Conservation (phyloP, 1,140 invertebrate genomes). For the Paraescarpia echinospica region DNA sequence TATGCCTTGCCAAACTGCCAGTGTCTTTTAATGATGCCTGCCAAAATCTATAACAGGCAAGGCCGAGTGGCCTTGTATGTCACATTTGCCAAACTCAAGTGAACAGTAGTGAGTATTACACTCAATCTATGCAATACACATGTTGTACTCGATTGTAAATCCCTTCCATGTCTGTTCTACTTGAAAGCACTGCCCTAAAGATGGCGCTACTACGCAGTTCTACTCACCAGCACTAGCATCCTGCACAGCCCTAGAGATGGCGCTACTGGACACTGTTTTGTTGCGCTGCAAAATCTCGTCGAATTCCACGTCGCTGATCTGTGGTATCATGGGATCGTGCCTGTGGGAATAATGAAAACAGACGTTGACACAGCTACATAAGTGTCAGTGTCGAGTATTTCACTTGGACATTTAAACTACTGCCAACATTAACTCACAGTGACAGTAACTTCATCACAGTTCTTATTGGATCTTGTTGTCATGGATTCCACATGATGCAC, state of each 20-base stretch:
- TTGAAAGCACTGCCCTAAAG: conserved; percentile 83
- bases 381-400: conserved; percentile 46
- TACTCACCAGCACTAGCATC: conserved; percentile 82
- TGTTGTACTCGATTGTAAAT: neutral
- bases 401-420: conserved; percentile 22
- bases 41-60: too few relatives aligned
- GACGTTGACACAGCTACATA: conserved; percentile 34
- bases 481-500: neutral
- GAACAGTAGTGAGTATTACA: neutral
- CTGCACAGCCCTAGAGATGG: conserved; percentile 93
- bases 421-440: neutral
- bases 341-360: conserved; percentile 27
- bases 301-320: conserved; percentile 90
- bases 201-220: conserved; percentile 97
- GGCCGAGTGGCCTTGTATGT: too few relatives aligned
- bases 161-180: neutral
- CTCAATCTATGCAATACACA: neutral
- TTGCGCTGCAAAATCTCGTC: conserved; percentile 98
- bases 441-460: neutral
- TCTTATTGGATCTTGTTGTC: neutral
- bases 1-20: neutral
- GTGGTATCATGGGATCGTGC: conserved; percentile 52
- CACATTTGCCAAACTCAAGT: too few relatives aligned
- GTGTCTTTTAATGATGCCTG: too few relatives aligned
- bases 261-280: conserved; percentile 93